Conservation (phyloP, 2,797 vertebrate genomes). For the Urosaurus nigricauda region DNA sequence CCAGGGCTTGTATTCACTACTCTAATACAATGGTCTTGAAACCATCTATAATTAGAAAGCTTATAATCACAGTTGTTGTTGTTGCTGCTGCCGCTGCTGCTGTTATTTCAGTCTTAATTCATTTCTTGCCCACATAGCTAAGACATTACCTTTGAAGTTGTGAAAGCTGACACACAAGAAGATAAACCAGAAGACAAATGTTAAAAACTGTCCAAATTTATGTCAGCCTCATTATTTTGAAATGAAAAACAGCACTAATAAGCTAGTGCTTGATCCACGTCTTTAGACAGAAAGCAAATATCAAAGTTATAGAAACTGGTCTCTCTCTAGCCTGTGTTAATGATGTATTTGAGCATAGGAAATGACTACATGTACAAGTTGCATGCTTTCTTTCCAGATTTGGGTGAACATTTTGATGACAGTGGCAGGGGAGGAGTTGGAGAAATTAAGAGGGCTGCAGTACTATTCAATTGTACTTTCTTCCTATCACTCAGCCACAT, state of each 20-base stretch:
- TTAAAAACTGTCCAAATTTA: not conserved
- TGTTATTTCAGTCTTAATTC: not conserved
- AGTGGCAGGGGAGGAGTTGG: not conserved
- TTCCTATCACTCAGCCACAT: not conserved
- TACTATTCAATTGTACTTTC: not conserved
- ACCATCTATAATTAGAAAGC: constrained; percentile 13
- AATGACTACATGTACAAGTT: not conserved
- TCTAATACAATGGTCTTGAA: not conserved
- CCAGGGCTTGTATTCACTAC: constrained; percentile 5
- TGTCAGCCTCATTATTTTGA: not conserved
- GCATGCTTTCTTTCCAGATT: not conserved
- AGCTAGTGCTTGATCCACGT: not conserved
- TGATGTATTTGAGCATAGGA: not conserved
- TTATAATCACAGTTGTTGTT: not conserved
- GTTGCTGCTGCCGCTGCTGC: not conserved
- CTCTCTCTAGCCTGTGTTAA: not conserved
- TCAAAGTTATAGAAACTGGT: not conserved
- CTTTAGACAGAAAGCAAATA: not conserved
- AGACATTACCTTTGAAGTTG: constrained; percentile 2
- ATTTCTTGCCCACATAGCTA: not conserved
- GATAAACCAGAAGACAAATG: not conserved
- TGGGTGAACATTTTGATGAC: not conserved
- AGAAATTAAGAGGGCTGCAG: not conserved
- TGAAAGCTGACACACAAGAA: not conserved
- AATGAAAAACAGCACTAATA: not conserved